These are phyloP conservation scores for Notechis scutatus DNA, from an alignment of 2,113 vertebrate species.

Conservation along the genomic window DNA sequence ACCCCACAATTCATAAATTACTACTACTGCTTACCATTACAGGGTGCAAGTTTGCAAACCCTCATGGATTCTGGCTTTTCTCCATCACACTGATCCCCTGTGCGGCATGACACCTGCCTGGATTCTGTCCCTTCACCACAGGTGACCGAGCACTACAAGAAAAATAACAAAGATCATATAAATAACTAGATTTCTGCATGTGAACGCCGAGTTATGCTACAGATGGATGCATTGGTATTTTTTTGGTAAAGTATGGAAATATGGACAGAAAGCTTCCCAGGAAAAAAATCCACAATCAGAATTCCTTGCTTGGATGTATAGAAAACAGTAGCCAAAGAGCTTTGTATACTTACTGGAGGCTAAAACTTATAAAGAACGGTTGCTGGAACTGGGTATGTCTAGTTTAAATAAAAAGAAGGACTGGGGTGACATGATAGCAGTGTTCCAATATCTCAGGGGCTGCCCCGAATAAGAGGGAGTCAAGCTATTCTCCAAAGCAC, in stretches of 20 bases:
- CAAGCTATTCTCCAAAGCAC: no score
- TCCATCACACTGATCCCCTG: slow-evolving; percentile 79
- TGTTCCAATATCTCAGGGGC: no score
- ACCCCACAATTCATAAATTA: background rate
- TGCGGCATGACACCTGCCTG: slow-evolving; percentile 81
- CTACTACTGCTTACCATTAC: slow-evolving; percentile 75
- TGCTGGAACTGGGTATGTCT: no score
- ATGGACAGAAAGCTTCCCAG: background rate
- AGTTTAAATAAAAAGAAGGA: no score
- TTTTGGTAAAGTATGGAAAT: background rate
- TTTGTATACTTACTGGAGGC: no score
- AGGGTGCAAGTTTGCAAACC: slow-evolving; percentile 78
- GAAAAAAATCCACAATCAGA: background rate
- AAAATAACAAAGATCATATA: background rate
- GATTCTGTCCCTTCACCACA: slow-evolving; percentile 87
- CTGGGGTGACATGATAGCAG: no score
- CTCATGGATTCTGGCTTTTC: slow-evolving; percentile 80
- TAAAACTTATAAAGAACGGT: no score
- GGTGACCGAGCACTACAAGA: slow-evolving; percentile 85
- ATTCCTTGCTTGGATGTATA: background rate
- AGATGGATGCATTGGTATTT: background rate
- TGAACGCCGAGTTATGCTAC: background rate
- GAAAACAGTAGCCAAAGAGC: no score
- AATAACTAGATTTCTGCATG: background rate
- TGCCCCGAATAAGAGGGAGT: no score